Conservation (phyloP, 2,797 vertebrate genomes). For the Acropternis orthonyx region DNA sequence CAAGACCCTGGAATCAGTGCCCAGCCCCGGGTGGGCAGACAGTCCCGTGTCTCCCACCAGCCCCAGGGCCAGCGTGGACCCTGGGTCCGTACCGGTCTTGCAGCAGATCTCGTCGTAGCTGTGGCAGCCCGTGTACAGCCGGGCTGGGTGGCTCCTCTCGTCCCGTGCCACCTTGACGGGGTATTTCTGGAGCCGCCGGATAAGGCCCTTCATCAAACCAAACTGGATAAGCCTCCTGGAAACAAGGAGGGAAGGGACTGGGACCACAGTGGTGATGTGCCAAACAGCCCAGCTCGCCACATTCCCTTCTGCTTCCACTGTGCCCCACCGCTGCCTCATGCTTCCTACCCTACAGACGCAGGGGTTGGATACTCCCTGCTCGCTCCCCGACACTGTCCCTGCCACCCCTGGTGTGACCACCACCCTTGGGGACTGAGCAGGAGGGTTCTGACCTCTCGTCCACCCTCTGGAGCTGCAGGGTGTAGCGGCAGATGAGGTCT, state of each 20-base stretch:
- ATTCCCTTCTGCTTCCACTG: neutral
- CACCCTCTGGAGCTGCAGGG: constrained; percentile 91
- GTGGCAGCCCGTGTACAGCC: constrained; percentile 93
- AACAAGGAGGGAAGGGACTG: neutral
- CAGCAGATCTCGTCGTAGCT: constrained; percentile 99
- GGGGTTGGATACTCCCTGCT: too few species aligned
- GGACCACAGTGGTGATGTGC: accelerated
- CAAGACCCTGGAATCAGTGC: accelerated
- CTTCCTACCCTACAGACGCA: neutral
- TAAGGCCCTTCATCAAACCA: constrained; percentile 93
- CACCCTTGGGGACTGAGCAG: accelerated
- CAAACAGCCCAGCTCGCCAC: neutral
- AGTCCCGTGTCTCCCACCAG: accelerated
- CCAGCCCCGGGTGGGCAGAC: accelerated
- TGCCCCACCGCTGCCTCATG: neutral
- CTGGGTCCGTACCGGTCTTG: constrained; percentile 83
- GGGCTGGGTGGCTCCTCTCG: constrained; percentile 87
- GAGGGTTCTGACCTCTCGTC: constrained; percentile 85
- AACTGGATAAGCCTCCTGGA: constrained; percentile 94
- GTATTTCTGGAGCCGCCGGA: constrained; percentile 94
- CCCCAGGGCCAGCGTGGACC: accelerated
- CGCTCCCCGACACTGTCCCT: accelerated
- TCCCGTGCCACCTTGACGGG: constrained; percentile 89
- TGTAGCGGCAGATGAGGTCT: constrained; percentile 94
- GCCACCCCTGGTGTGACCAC: accelerated